These are phyloP conservation scores for Rotaria sp. DNA, from an alignment of 2,888 invertebrate genomes.

Conservation along the genomic window DNA sequence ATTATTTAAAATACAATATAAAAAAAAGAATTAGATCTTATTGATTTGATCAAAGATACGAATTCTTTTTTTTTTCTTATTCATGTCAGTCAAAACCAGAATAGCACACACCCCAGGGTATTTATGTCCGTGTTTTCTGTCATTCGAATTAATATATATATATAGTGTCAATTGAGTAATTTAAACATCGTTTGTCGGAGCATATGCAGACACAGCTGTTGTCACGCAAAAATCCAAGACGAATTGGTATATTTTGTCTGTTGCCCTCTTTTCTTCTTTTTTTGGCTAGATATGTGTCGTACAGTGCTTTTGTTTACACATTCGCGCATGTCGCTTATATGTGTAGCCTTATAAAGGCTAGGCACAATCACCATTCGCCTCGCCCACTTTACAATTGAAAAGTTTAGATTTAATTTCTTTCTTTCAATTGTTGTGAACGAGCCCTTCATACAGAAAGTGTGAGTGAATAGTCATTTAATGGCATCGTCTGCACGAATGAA, in stretches of 20 bases:
- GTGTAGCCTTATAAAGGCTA: neutral
- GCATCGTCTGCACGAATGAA: constrained; percentile 4
- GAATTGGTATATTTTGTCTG: neutral
- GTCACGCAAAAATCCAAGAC: neutral
- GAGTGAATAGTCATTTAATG: constrained; percentile 20
- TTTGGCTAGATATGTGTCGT: neutral
- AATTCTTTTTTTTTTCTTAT: neutral
- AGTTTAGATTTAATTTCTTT: constrained; percentile 8
- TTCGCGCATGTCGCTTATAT: neutral
- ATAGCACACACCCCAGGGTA: neutral
- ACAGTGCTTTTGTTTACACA: neutral
- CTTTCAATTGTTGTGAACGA: neutral
- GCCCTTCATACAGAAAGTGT: neutral
- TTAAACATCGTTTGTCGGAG: neutral
- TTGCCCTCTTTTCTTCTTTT: neutral
- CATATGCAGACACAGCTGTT: constrained; percentile 7
- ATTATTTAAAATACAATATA: no score
- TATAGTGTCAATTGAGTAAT: neutral
- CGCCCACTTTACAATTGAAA: neutral
- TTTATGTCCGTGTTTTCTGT: neutral
- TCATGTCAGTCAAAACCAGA: constrained; percentile 10
- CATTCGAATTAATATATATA: neutral
- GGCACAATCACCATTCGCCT: neutral
- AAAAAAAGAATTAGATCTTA: neutral
- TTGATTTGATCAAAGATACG: neutral